Evolutionary conservation across 2,113 vertebrate species (phyloP), one percentile per base, ranked within the genome.

Genomic region (Oreotragus oreotragus): DNA sequence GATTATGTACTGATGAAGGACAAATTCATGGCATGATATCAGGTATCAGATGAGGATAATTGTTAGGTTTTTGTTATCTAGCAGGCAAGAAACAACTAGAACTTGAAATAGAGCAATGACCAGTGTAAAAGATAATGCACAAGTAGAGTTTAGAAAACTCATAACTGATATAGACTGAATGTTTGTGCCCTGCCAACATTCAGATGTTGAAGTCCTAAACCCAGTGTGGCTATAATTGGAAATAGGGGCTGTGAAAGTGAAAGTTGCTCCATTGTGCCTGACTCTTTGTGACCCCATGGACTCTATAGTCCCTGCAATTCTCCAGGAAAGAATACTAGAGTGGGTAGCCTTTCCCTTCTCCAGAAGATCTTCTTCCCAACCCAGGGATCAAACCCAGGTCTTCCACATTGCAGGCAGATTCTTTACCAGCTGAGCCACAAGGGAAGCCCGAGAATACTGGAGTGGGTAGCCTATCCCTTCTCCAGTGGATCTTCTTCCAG

Each of bases 331-430:
- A 12, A 12, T 70, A 70, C n/a, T 70, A 5, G n/a, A 23, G n/a
- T 70, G 66, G 9, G 17, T 70, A 70, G 19, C 10, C n/a, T 70
- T 73, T 73, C 10, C n/a, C 66, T 39, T 73, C n/a, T 70, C n/a
- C 19, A 39, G 10, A 36, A n/a, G 64, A 70, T 39, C 16, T 36
- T n/a, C 33, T 66, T 66, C 33, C 33, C 33, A 66, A 36, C 64
- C 33, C 33, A n/a, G 16, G 16, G 62, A n/a, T 66, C 1, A 0
- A 66, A n/a, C 33, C 16, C 62, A 66, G 28, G 33, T 66, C 64
- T 66, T n/a, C n/a, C 1, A 0, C n/a, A 23, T 23, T 70, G 9
- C 66, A 70, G n/a, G n/a, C 0, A 11, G 19, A 70, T 36, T 36
- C n/a, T 36, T 36, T 36, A 70, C 64, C n/a, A 70, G 9, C 4